phyloP scores from a whole-genome alignment of 2,888 invertebrate species.

The Alentia gelatinosa region DNA sequence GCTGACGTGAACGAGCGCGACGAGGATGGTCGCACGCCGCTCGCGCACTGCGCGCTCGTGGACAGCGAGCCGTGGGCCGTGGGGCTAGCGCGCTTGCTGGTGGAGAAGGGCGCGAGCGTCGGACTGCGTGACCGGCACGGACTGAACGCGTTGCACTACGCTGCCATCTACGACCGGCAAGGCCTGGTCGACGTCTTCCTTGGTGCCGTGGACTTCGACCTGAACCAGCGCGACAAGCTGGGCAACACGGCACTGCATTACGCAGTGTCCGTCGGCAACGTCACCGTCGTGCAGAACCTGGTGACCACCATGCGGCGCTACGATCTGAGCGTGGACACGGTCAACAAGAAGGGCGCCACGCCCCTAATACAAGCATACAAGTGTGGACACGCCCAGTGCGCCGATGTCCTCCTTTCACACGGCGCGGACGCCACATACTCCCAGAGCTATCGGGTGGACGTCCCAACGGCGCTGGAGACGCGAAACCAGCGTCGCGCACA shows the following conservation, averaged over 20 bases:
- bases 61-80: constrained; percentile 76
- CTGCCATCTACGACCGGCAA: constrained; percentile 74
- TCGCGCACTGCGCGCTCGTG: constrained; percentile 76
- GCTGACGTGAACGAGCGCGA: constrained; percentile 72
- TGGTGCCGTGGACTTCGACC: constrained; percentile 76
- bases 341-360: constrained; percentile 63
- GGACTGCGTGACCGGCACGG: constrained; percentile 72
- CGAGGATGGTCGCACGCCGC: constrained; percentile 71
- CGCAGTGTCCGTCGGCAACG: constrained; percentile 72
- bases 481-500: neutral
- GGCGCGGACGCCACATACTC: neutral
- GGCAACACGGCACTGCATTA: constrained; percentile 79
- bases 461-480: neutral
- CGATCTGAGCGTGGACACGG: constrained; percentile 58
- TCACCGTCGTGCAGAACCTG: constrained; percentile 67
- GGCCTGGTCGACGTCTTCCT: constrained; percentile 68
- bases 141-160: constrained; percentile 77
- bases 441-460: neutral
- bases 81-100: constrained; percentile 75
- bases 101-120: constrained; percentile 76
- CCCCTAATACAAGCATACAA: constrained; percentile 57
- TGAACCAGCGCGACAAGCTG: constrained; percentile 72
- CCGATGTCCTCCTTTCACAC: neutral
- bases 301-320: constrained; percentile 61
- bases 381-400: neutral